Evolutionary conservation across 2,797 vertebrate species (phyloP).

Genomic region (Rhinogobio ventralis): DNA sequence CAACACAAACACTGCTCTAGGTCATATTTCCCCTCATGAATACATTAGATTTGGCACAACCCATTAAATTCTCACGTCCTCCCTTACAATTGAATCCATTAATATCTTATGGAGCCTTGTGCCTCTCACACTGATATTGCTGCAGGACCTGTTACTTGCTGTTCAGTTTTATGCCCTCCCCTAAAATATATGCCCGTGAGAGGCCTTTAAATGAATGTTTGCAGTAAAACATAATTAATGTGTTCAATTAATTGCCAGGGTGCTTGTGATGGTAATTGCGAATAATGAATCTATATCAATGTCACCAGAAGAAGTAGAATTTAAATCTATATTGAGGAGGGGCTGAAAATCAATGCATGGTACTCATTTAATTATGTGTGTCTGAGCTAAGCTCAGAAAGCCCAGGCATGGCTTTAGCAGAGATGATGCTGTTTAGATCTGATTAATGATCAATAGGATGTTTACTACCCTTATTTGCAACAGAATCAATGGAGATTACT

Average conservation of each 20-base stretch:
- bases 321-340: conserved; percentile 43
- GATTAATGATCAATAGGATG: conserved; percentile 72
- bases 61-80: conserved; percentile 26
- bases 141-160: conserved; percentile 15
- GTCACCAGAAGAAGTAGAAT: conserved; percentile 45
- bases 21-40: conserved; percentile 17
- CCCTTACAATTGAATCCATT: conserved; percentile 9
- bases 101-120: not conserved
- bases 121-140: not conserved
- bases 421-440: conserved; percentile 69
- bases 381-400: conserved; percentile 69
- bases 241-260: conserved; percentile 64
- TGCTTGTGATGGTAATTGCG: conserved; percentile 64
- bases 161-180: conserved; percentile 11
- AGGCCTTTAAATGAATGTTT: conserved; percentile 45
- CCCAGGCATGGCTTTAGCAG: conserved; percentile 64
- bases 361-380: conserved; percentile 75
- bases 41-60: not conserved
- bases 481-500: conserved; percentile 53
- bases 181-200: conserved; percentile 43
- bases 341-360: conserved; percentile 71
- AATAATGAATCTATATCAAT: conserved; percentile 67
- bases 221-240: conserved; percentile 43
- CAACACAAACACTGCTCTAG: conserved; percentile 29
- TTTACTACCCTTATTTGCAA: conserved; percentile 70